Conservation (phyloP, 2,113 vertebrate species). For the Sporophila hypoxantha region DNA sequence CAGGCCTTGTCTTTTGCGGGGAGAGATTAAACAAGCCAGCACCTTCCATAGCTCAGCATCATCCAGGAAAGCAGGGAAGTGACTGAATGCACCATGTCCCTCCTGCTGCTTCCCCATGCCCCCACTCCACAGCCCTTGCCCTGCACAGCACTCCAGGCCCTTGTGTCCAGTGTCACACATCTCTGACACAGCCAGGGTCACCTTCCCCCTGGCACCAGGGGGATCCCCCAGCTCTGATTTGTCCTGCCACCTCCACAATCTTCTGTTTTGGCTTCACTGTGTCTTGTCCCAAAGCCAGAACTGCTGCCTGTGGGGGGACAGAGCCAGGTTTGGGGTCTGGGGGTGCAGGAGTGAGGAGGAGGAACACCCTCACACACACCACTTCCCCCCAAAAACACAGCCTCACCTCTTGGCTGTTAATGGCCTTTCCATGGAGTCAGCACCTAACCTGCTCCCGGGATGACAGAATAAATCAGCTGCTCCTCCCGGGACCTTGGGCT, state of each 20-base stretch:
- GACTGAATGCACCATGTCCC: neutral
- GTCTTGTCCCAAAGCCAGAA: neutral
- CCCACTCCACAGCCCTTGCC: neutral
- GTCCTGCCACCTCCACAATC: neutral
- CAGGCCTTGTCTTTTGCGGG: neutral
- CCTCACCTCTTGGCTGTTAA: conserved; percentile 38
- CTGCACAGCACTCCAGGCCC: neutral
- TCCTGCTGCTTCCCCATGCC: neutral
- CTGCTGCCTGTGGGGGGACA: neutral
- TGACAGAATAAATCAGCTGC: conserved; percentile 65
- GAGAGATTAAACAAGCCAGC: neutral
- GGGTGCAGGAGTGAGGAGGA: neutral
- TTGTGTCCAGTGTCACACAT: neutral
- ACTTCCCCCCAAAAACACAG: neutral
- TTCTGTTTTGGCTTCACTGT: neutral
- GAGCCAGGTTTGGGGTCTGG: neutral
- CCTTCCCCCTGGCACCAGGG: accelerated
- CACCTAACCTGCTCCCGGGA: conserved; percentile 63
- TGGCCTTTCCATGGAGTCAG: conserved; percentile 67
- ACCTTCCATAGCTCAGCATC: neutral
- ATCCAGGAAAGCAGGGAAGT: neutral
- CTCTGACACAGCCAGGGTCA: neutral
- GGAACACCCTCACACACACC: neutral
- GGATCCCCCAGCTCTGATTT: neutral
- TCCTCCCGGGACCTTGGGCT: conserved; percentile 76